phyloP scores from a whole-genome alignment of 2,797 vertebrate species.

The Thamnophis elegans region DNA sequence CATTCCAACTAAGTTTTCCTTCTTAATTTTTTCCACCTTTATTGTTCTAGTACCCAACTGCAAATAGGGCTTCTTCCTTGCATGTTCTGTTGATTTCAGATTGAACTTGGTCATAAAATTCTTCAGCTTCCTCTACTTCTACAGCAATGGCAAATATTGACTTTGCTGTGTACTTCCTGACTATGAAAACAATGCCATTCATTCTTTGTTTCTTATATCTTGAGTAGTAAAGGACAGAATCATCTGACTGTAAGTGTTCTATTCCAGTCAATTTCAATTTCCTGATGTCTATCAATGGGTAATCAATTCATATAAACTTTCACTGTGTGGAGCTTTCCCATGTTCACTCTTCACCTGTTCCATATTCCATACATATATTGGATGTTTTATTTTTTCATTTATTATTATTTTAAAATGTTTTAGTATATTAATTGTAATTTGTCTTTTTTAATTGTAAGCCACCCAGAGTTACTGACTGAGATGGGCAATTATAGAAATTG shows the following conservation, averaged over 20 bases:
- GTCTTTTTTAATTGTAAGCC: neutral
- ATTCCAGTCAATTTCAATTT: neutral
- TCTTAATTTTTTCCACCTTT: neutral
- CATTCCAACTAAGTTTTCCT: neutral
- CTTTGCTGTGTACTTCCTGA: neutral
- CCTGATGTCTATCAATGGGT: neutral
- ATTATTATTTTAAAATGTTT: neutral
- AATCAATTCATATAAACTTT: neutral
- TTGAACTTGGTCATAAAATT: neutral
- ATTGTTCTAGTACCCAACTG: neutral
- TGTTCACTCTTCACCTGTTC: neutral
- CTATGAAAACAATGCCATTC: neutral
- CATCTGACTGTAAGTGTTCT: neutral
- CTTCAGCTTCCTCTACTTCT: neutral
- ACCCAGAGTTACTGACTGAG: neutral
- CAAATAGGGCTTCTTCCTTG: neutral
- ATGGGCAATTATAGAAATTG: neutral
- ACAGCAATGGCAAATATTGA: neutral
- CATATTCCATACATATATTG: neutral
- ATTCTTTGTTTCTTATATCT: neutral
- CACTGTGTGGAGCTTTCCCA: neutral
- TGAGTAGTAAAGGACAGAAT: neutral
- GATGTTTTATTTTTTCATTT: neutral
- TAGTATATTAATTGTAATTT: neutral
- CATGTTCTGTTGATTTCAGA: neutral